Percentiles rank a stretch among this genome's conserved stretches.
Conservation (phyloP, 2,888 invertebrate species). For the Tetropium fuscum region DNA sequence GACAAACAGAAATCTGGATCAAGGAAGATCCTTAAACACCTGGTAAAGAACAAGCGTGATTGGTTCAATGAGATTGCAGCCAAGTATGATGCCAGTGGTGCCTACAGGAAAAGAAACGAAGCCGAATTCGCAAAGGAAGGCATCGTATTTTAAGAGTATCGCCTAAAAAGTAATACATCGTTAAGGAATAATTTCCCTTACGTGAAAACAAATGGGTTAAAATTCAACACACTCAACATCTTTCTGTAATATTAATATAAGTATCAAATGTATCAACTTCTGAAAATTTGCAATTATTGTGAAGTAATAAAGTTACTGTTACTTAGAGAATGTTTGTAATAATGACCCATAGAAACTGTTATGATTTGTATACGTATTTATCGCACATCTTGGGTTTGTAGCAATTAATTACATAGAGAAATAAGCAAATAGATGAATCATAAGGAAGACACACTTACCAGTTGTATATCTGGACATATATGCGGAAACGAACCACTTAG, state of each 20-base stretch:
- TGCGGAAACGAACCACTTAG: no score
- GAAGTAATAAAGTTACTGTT: no score
- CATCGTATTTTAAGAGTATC: conserved; percentile 32
- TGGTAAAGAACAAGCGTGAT: conserved; percentile 72
- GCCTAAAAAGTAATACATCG: no score
- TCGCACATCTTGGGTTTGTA: no score
- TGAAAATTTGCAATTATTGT: no score
- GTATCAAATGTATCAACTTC: neutral
- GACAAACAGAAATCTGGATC: conserved; percentile 71
- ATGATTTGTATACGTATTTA: no score
- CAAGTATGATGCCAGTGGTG: conserved; percentile 71
- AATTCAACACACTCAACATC: neutral
- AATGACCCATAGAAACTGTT: neutral
- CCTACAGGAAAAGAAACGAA: conserved; percentile 41
- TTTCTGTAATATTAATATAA: neutral
- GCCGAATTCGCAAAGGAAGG: conserved; percentile 43
- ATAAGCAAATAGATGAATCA: no score
- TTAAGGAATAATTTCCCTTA: no score
- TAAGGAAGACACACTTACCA: no score
- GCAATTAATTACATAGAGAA: no score
- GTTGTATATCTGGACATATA: no score
- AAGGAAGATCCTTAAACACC: conserved; percentile 71
- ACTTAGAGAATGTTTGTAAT: no score
- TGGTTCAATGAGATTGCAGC: conserved; percentile 75
- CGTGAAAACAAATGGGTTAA: neutral